Conservation (phyloP, 2,888 invertebrate species). For the Clanis bilineata region DNA sequence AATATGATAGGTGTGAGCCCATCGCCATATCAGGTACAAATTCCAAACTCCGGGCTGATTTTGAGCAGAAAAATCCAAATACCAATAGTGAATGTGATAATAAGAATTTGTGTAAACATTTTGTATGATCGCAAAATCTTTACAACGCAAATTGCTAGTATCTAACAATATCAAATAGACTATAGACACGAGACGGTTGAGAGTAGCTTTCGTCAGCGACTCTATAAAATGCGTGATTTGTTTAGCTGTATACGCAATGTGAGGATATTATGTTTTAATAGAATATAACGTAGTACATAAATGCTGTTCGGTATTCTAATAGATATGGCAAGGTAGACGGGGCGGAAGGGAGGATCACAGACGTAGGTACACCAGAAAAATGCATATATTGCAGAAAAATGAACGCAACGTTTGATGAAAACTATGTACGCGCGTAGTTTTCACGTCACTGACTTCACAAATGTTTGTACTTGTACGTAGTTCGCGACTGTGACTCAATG, state of each 20-base stretch:
- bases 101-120: too few relatives aligned
- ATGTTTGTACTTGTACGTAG: constrained; percentile 28
- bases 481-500: constrained; percentile 24
- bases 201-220: neutral
- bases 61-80: neutral
- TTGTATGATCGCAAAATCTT: too few relatives aligned
- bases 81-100: too few relatives aligned
- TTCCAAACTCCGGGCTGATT: too few relatives aligned
- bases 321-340: constrained; percentile 46
- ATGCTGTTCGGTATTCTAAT: constrained; percentile 40
- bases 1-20: too few relatives aligned
- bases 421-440: constrained; percentile 37
- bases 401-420: constrained; percentile 49
- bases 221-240: neutral
- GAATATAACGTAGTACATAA: constrained; percentile 40
- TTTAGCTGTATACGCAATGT: constrained; percentile 20
- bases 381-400: constrained; percentile 32
- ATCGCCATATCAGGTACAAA: too few relatives aligned
- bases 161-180: neutral
- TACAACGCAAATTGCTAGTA: neutral
- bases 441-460: constrained; percentile 43
- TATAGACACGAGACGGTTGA: neutral
- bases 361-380: constrained; percentile 37
- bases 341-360: constrained; percentile 44
- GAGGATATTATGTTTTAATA: constrained; percentile 34